These are phyloP conservation scores for Gobius niger DNA, from an alignment of 2,113 vertebrate genomes.

Conservation along the genomic window DNA sequence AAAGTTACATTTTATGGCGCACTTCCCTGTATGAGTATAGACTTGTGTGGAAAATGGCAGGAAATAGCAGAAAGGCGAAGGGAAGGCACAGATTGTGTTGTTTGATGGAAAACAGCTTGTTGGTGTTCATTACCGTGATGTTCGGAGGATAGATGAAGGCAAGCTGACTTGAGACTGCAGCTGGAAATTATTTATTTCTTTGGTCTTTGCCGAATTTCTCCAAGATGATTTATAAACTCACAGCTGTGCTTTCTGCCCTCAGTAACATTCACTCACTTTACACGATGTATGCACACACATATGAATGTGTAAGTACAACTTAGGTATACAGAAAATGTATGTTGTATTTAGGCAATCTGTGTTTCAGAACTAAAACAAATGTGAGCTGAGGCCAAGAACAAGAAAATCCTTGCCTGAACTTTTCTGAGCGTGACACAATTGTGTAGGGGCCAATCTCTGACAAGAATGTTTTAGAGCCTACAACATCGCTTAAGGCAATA, in stretches of 20 bases:
- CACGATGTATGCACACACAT: slow-evolving; percentile 6
- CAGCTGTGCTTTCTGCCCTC: slow-evolving; percentile 59
- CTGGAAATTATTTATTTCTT: slow-evolving; percentile 60
- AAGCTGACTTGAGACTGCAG: slow-evolving; percentile 51
- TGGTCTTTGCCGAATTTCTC: slow-evolving; percentile 49
- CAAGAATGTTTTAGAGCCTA: slow-evolving; percentile 45
- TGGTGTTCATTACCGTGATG: slow-evolving; percentile 51
- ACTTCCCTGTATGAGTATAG: slow-evolving; percentile 18
- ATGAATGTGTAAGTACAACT: not conserved
- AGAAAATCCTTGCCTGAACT: slow-evolving; percentile 21
- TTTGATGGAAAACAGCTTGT: slow-evolving; percentile 70
- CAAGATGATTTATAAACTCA: slow-evolving; percentile 59
- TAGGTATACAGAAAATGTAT: no score
- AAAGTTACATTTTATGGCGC: slow-evolving; percentile 25
- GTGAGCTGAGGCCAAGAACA: slow-evolving; percentile 15
- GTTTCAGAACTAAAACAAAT: not conserved
- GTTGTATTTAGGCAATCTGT: slow-evolving; percentile 2
- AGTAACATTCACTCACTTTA: slow-evolving; percentile 28
- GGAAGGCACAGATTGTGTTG: slow-evolving; percentile 39
- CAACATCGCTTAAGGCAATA: slow-evolving; percentile 18
- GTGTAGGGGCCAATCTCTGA: slow-evolving; percentile 51
- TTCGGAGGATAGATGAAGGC: slow-evolving; percentile 57
- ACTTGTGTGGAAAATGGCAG: slow-evolving; percentile 34
- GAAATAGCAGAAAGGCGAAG: slow-evolving; percentile 31
- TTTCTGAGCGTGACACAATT: slow-evolving; percentile 24